Evolutionary conservation across 2,888 invertebrate genomes (phyloP), one percentile per base, ranked within the genome.

Genomic region (Drosophila falleni): DNA sequence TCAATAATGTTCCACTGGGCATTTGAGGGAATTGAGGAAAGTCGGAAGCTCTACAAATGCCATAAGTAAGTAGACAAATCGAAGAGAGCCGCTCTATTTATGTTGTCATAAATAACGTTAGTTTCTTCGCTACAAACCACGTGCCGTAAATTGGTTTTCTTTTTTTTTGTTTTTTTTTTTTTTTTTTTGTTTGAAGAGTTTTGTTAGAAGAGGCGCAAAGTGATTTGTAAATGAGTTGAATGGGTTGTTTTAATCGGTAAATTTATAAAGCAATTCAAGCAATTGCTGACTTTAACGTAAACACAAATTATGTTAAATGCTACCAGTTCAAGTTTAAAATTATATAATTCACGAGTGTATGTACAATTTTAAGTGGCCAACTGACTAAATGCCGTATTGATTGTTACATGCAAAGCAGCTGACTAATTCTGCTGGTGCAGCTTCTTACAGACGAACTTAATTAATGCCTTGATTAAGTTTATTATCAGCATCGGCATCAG

Each of bases 281-380:
- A 50, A 35, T 10, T 42, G 11, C 31, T 35, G 10, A 46, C n/a
- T 46, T 15, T 41, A 37, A 37, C 44, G 6, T n/a, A 58, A 44
- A 60, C 26, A 29, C 50, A 33, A 58, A 23, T 10, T 23, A 37
- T 37, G 3, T 29, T 37, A 61, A 53, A 35, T 15, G 41, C 61
- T 8, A 8, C 23, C 62, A 58, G 56, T 51, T 77, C 77, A 80
- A 74, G 76, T 68, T 59, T 68, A 81, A 68, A 61, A 78, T 55
- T 29, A 53, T 51, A 9, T 42, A 53, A 62, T 54, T 51, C 56
- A 29, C 61, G 62, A 13, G 46, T 33, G 23, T 33, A 51, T 15
- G 6, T 15, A 39, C 15, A 29, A 53, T 39, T 54, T 31, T n/a
- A 16, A 50, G 11, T 51, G 53, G 26, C 51, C 39, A 15, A 39